These are phyloP conservation scores for Acrobeloides nanus DNA, from an alignment of 2,888 invertebrate genomes.

Conservation along the genomic window DNA sequence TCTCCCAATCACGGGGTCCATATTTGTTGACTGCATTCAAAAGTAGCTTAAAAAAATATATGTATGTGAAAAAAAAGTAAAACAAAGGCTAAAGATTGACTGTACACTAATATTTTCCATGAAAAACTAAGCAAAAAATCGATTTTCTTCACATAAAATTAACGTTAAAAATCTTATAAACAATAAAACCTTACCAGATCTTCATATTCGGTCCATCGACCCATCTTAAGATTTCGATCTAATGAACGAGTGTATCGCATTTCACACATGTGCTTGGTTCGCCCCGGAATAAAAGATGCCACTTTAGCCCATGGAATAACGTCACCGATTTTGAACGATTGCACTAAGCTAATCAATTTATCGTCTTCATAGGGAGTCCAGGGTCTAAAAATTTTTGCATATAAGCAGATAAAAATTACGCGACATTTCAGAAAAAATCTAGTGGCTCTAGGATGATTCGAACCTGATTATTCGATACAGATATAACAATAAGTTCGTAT, in stretches of 20 bases:
- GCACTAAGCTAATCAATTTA: slow-evolving; percentile 63
- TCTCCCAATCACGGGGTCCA: slow-evolving; percentile 26
- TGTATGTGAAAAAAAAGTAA: slow-evolving; percentile 2
- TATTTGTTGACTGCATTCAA: slow-evolving; percentile 26
- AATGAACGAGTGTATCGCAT: slow-evolving; percentile 34
- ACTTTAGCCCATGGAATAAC: slow-evolving; percentile 69
- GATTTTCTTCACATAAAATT: too few relatives aligned
- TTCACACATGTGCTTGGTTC: slow-evolving; percentile 35
- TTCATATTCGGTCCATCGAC: slow-evolving; percentile 45
- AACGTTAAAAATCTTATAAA: too few relatives aligned
- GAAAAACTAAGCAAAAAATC: too few relatives aligned
- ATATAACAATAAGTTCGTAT: too few relatives aligned
- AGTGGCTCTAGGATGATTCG: too few relatives aligned
- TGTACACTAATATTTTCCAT: too few relatives aligned
- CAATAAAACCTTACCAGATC: slow-evolving; percentile 22
- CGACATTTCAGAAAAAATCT: too few relatives aligned
- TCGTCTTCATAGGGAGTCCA: slow-evolving; percentile 70
- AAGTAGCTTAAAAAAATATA: slow-evolving; percentile 19
- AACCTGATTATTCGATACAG: too few relatives aligned
- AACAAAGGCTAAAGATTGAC: slow-evolving; percentile 5
- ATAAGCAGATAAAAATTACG: too few relatives aligned
- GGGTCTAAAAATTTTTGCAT: slow-evolving; percentile 50
- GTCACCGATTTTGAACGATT: slow-evolving; percentile 63
- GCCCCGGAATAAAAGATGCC: slow-evolving; percentile 41
- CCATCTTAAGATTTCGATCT: slow-evolving; percentile 32